Conservation (phyloP, 2,888 invertebrate species). For the Tetramorium bicarinatum region DNA sequence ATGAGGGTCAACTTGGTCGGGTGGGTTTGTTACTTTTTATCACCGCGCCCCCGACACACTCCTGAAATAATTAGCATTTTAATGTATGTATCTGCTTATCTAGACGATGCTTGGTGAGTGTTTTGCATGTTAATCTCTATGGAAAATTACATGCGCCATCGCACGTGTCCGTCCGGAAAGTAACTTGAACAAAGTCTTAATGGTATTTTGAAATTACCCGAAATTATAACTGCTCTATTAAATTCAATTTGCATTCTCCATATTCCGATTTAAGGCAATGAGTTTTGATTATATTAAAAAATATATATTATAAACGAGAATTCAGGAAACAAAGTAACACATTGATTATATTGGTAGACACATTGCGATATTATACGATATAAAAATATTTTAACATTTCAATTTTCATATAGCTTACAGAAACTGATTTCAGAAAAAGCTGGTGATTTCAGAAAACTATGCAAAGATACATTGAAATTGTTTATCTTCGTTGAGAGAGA, state of each 20-base stretch:
- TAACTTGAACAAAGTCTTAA: slow-evolving; percentile 62
- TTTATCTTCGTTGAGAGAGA: background rate
- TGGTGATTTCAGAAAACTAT: background rate
- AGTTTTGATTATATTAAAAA: background rate
- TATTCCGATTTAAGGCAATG: background rate
- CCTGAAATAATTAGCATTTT: slow-evolving; percentile 79
- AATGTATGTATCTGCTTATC: slow-evolving; percentile 79
- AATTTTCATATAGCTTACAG: background rate
- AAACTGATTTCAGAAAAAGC: background rate
- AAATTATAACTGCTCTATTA: slow-evolving; percentile 28
- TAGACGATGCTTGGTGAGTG: slow-evolving; percentile 61
- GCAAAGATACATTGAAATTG: background rate
- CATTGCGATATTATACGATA: background rate
- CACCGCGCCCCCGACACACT: slow-evolving; percentile 63
- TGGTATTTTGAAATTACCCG: slow-evolving; percentile 53
- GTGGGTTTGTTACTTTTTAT: slow-evolving; percentile 75
- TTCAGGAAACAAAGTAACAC: background rate
- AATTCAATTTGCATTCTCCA: background rate
- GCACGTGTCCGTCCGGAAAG: slow-evolving; percentile 63
- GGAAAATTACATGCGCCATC: slow-evolving; percentile 74
- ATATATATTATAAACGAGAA: background rate
- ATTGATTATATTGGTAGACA: background rate
- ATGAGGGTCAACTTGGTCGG: slow-evolving; percentile 63
- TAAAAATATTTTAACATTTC: background rate
- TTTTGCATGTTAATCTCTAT: slow-evolving; percentile 79